phyloP scores from a whole-genome alignment of 2,888 invertebrate genomes.

The Teleogryllus oceanicus region DNA sequence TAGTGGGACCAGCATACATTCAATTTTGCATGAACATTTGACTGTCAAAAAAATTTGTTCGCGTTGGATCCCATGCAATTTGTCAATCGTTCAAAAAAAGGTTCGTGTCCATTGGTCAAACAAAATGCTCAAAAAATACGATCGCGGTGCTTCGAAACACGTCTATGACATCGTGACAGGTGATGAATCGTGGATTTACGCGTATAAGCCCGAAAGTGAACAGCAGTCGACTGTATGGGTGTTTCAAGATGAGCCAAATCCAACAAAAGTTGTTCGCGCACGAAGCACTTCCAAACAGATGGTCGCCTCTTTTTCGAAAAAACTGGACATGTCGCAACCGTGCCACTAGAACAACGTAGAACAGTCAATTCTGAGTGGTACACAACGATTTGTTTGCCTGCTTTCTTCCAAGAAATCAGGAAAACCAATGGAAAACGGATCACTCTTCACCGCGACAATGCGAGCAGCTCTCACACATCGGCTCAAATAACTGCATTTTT shows the following conservation, averaged over 20 bases:
- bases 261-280: constrained; percentile 45
- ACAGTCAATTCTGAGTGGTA: constrained; percentile 23
- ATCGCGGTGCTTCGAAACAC: constrained; percentile 27
- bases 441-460: constrained; percentile 22
- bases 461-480: constrained; percentile 25
- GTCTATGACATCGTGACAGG: constrained; percentile 32
- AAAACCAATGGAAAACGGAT: background rate
- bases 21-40: constrained; percentile 26
- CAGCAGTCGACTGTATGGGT: constrained; percentile 38
- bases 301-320: constrained; percentile 6
- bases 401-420: background rate
- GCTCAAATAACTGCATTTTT: constrained; percentile 12
- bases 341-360: constrained; percentile 4
- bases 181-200: constrained; percentile 32
- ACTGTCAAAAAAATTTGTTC: constrained; percentile 35
- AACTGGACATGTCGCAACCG: constrained; percentile 19
- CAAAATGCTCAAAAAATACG: constrained; percentile 36
- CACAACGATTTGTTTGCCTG: constrained; percentile 23
- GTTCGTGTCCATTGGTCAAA: constrained; percentile 40
- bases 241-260: constrained; percentile 46
- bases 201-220: constrained; percentile 31
- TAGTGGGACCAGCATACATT: constrained; percentile 24
- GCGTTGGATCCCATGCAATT: constrained; percentile 38
- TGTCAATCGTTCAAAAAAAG: constrained; percentile 40
- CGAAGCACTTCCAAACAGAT: constrained; percentile 24